Percentiles rank a stretch among this genome's conserved stretches.
Conservation (phyloP, 2,797 vertebrate species). For the Gallirallus australis region DNA sequence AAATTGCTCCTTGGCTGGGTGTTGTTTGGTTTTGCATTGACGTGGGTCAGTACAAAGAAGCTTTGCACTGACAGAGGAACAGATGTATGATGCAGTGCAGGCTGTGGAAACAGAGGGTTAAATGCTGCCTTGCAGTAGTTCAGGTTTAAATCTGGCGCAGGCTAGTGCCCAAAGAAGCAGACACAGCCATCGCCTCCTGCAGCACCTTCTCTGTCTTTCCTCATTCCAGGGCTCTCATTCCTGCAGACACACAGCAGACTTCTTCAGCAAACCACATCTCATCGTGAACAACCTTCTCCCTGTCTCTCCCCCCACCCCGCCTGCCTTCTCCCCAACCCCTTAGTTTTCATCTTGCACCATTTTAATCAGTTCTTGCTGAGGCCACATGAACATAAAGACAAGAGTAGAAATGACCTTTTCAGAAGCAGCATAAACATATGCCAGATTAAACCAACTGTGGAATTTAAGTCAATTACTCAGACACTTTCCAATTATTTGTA, state of each 20-base stretch:
- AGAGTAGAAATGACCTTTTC: neutral
- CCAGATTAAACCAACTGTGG: neutral
- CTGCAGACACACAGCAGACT: neutral
- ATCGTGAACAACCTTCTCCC: neutral
- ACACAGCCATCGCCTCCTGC: neutral
- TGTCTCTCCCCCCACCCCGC: no score
- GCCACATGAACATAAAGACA: neutral
- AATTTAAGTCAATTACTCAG: neutral
- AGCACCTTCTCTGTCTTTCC: accelerated
- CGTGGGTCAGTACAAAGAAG: neutral
- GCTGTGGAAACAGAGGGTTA: neutral
- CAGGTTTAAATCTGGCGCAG: neutral
- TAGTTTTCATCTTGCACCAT: neutral
- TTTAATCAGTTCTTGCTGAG: neutral
- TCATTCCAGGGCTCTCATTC: accelerated
- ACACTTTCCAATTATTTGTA: neutral
- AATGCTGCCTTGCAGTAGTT: neutral
- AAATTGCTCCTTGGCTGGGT: neutral
- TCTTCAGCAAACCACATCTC: neutral
- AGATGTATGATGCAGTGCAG: accelerated
- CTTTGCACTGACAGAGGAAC: neutral
- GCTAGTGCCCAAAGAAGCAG: neutral
- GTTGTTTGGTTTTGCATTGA: neutral
- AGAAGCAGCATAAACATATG: neutral
- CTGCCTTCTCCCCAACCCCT: neutral